Base-by-base conservation (phyloP, 2,113 vertebrate species). In the Mionectes macconnelli region DNA sequence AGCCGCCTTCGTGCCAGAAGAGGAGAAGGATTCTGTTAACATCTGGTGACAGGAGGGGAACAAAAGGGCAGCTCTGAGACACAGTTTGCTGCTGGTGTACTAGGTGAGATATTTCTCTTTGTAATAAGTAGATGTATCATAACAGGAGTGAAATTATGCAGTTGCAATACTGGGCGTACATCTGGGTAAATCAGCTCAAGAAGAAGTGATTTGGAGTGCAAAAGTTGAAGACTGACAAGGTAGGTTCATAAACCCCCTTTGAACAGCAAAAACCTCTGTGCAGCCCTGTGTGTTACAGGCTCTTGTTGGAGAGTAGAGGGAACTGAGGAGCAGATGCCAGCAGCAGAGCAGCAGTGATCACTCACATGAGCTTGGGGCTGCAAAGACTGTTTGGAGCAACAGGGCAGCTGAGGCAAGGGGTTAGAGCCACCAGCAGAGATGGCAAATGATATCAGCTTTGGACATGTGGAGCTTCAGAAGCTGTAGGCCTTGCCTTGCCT, bases 321-420 rank as follows among this genome's bases (percentile, higher is more conserved):
- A 82, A 8, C 6, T 10, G 55, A 56, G 74, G 39, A 77, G 59
- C 5, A 3, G 42, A 40, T 0, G 0, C 7, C 3, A 0, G 47
- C 50, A 56, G 55, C 59, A 74, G 49, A 60, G 68, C 49, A 47
- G 33, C 69, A 60, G 44, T 6, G 68, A 39, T 45, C 25, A 15
- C 13, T 49, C 44, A 37, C 17, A 4, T 3, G 30, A 87, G 13
- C 18, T 13, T 35, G 35, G 57, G 64, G 18, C 4, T 31, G 47
- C n/a, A 62, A 53, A 89, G n/a, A 24, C 40, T 13, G 12, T 10
- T 16, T 35, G 53, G 35, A 59, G 40, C 8, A 12, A 50, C 1
- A 2, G 21, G 10, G 33, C 3, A 5, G 45, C 44, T 0, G 0
- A 52, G 45, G 12, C 27, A 78, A 47, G 47, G 4, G 25, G 39